phyloP scores from a whole-genome alignment of 2,888 invertebrate genomes.

The Diarsia mendica region DNA sequence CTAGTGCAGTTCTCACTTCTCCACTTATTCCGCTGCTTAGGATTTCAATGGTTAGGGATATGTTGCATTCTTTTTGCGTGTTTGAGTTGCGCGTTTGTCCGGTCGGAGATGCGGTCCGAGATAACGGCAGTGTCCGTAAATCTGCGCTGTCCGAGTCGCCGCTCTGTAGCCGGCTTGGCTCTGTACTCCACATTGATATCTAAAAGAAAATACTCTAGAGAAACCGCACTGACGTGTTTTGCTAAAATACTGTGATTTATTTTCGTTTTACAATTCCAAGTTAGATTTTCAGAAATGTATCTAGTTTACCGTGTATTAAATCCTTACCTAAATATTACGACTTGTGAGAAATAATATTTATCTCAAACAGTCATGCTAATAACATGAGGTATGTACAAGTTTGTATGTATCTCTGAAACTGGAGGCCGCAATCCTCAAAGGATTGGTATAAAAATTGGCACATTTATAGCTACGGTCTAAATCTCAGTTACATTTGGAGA shows the following conservation, averaged over 20 bases:
- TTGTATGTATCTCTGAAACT: constrained; percentile 35
- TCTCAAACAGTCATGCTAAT: constrained; percentile 26
- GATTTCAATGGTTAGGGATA: constrained; percentile 61
- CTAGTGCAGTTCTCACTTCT: constrained; percentile 42
- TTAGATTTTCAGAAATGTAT: constrained; percentile 23
- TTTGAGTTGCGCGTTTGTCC: constrained; percentile 67
- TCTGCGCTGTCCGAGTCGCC: constrained; percentile 74
- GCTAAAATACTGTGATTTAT: constrained; percentile 78
- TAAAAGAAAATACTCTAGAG: constrained; percentile 64
- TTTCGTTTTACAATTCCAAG: constrained; percentile 57
- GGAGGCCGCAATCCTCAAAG: constrained; percentile 56
- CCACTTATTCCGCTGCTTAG: constrained; percentile 19
- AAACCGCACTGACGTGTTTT: constrained; percentile 71
- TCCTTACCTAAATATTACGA: neutral
- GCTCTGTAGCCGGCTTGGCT: constrained; percentile 59
- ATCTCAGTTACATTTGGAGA: constrained; percentile 61
- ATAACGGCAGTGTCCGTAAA: constrained; percentile 81
- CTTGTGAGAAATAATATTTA: constrained; percentile 24
- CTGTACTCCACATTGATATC: constrained; percentile 69
- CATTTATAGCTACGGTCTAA: constrained; percentile 62
- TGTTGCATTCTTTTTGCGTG: constrained; percentile 67
- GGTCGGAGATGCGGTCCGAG: constrained; percentile 71
- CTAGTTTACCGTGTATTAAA: neutral
- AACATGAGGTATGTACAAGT: constrained; percentile 13
- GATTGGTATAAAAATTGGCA: constrained; percentile 64